phyloP scores from a whole-genome alignment of 2,888 invertebrate species.

The Eucera pruinosa region DNA sequence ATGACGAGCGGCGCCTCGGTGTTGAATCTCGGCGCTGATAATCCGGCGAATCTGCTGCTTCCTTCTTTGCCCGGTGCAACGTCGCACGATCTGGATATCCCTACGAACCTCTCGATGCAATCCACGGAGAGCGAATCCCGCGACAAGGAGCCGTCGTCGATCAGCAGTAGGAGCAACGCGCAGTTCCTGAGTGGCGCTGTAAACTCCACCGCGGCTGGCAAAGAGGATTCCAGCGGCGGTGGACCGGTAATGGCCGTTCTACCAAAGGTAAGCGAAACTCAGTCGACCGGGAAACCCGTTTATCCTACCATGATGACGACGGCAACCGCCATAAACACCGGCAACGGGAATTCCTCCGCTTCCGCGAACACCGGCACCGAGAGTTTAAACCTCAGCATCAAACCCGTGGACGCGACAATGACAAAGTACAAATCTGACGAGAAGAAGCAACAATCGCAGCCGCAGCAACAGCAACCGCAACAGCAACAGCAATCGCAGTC shows the following conservation, averaged over 20 bases:
- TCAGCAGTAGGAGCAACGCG: slow-evolving; percentile 68
- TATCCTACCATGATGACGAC: slow-evolving; percentile 62
- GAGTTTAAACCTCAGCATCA: slow-evolving; percentile 84
- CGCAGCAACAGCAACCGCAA: slow-evolving; percentile 36
- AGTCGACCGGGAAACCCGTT: slow-evolving; percentile 55
- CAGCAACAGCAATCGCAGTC: slow-evolving; percentile 30
- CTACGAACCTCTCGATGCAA: slow-evolving; percentile 81
- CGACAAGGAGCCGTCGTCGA: slow-evolving; percentile 75
- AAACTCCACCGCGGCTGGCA: slow-evolving; percentile 67
- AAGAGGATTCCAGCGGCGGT: slow-evolving; percentile 72
- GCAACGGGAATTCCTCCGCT: slow-evolving; percentile 25
- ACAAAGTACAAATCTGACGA: slow-evolving; percentile 80
- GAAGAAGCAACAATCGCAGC: slow-evolving; percentile 65
- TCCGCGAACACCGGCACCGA: slow-evolving; percentile 70
- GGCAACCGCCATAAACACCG: slow-evolving; percentile 42
- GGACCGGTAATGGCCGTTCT: slow-evolving; percentile 60
- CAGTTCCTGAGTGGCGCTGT: slow-evolving; percentile 74
- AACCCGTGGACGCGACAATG: slow-evolving; percentile 83
- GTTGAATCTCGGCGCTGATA: slow-evolving; percentile 64
- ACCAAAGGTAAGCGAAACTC: slow-evolving; percentile 63
- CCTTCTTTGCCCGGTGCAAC: slow-evolving; percentile 58
- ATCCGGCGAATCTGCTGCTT: slow-evolving; percentile 60
- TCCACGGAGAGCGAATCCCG: slow-evolving; percentile 72
- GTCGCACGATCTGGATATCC: slow-evolving; percentile 76
- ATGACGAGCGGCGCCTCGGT: slow-evolving; percentile 61